Evolutionary conservation across 2,113 vertebrate species (phyloP), one percentile per base, ranked within the genome.

Genomic region (Eretmodus cyanostictus): DNA sequence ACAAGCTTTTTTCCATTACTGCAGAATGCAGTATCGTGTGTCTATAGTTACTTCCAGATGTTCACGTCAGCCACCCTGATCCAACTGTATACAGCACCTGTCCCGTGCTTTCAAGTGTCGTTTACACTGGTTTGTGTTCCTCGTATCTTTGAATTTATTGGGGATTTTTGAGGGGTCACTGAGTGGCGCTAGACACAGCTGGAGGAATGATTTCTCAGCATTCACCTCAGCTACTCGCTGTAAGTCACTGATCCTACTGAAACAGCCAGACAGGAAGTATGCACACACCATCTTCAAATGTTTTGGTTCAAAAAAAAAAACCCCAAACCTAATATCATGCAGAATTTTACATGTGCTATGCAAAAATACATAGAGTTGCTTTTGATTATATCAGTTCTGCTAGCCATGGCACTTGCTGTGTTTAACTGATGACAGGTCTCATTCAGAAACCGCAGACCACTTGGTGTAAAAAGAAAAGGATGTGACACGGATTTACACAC

Each of bases 101-200:
- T 49, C 54, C 16, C 51, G 45, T 79, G 14, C 66, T 84, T 89
- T 85, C 61, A 80, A 88, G 82, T 47, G 78, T 89, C 34, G 38
- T 80, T 81, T 85, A 49, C 19, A 14, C 36, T n/a, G 29, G 45
- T 29, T 38, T 51, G 36, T 36, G 34, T 76, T 66, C 24, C 71
- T 91, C 29, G 13, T 36, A 53, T 54, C 34, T 7, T 57, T 29
- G 45, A 86, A 87, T 93, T 92, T 91, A 89, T 87, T 86, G 80
- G 49, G 49, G 40, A 79, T 78, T 57, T 79, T 80, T 38, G 8
- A 53, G 83, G 88, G 86, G 88, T 87, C 68, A 80, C 27, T 9
- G 53, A 63, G 61, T 82, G 84, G 24, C 2, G 7, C 42, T 29
- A 63, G 47, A 90, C 24, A 80, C 82, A 92, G 86, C 87, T 92